These are phyloP conservation scores for Phrynocephalus vlangalii DNA, from an alignment of 2,797 vertebrate genomes.

Conservation along the genomic window DNA sequence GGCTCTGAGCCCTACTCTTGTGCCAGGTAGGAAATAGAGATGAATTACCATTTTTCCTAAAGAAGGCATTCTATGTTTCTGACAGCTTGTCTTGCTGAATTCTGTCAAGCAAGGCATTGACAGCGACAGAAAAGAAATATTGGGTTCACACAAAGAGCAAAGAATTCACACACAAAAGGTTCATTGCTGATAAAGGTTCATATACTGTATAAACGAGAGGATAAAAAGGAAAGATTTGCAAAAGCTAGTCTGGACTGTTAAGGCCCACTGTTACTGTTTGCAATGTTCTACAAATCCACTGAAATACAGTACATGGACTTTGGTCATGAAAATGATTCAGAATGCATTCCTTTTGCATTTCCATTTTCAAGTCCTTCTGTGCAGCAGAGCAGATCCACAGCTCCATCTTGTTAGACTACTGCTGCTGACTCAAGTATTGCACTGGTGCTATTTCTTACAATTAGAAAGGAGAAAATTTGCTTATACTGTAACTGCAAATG, in stretches of 20 bases:
- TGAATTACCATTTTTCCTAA: slow-evolving; percentile 20
- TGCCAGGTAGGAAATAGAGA: slow-evolving; percentile 17
- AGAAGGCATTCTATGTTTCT: slow-evolving; percentile 8
- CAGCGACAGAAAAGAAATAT: neutral
- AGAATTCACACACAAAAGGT: neutral
- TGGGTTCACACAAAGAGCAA: neutral
- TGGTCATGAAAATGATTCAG: neutral
- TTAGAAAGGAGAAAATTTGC: neutral
- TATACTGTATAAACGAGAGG: neutral
- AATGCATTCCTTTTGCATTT: neutral
- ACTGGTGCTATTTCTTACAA: neutral
- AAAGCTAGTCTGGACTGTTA: neutral
- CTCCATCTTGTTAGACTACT: neutral
- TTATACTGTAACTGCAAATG: neutral
- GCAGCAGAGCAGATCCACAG: neutral
- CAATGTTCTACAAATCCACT: neutral
- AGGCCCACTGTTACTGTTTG: neutral
- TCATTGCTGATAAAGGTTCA: neutral
- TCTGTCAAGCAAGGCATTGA: slow-evolving; percentile 7
- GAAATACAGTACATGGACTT: neutral
- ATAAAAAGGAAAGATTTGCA: neutral
- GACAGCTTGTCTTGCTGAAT: slow-evolving; percentile 28
- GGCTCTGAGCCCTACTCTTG: slow-evolving; percentile 22
- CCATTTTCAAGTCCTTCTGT: neutral
- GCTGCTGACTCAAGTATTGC: neutral